A percentile compares a stretch with the other conserved stretches of the same genome.
Conservation (phyloP, 2,113 vertebrate species). For the Meleagris gallopavo region DNA sequence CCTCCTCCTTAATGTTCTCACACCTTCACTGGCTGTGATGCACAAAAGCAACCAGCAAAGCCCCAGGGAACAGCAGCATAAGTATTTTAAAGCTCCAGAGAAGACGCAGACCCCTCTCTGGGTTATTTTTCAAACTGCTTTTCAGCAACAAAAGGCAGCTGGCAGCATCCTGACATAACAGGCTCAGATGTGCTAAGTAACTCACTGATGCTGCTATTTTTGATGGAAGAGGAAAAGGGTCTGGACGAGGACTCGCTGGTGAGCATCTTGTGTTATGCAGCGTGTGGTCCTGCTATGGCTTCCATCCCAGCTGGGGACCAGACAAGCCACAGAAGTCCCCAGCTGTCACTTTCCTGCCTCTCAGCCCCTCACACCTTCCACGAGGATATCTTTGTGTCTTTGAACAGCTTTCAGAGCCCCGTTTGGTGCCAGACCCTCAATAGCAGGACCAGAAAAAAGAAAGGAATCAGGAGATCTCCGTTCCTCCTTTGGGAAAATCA, state of each 20-base stretch:
- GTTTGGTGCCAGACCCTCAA: not conserved
- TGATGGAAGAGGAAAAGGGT: not conserved
- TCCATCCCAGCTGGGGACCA: not conserved
- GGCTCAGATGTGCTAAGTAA: not conserved
- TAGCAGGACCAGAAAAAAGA: not conserved
- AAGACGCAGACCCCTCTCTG: not conserved
- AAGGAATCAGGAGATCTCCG: not conserved
- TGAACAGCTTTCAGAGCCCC: rapidly evolving
- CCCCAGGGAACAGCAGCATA: not conserved
- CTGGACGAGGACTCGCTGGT: not conserved
- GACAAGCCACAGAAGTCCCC: not conserved
- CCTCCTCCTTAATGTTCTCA: not conserved
- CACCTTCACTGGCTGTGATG: not conserved
- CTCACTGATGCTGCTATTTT: not conserved
- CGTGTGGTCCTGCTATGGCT: not conserved
- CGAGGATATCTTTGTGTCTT: not conserved
- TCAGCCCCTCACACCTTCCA: not conserved
- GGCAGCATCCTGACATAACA: not conserved
- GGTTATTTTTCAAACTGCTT: not conserved
- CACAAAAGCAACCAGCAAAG: not conserved
- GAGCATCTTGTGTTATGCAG: not conserved
- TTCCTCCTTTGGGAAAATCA: not conserved
- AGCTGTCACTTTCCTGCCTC: rapidly evolving
- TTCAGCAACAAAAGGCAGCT: not conserved
- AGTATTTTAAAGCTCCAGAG: not conserved